Evolutionary conservation across 1,140 invertebrate genomes (phyloP), one percentile per base, ranked within the genome.

Genomic region (Nomia melanderi): DNA sequence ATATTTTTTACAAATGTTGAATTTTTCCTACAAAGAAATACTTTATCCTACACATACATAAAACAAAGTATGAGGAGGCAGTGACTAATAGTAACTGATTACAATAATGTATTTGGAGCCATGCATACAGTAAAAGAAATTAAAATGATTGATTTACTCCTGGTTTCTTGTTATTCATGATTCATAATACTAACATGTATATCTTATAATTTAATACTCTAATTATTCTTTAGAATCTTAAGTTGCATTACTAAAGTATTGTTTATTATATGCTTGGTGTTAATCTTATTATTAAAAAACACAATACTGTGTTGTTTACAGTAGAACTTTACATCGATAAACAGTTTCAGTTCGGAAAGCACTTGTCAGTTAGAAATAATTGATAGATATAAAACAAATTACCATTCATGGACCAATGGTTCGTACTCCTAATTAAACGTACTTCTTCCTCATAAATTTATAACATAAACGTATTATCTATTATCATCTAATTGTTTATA

Each of bases 191-290:
- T 88, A 85, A 84, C 62, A 76, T 86, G 77, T 88, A 86, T 86
- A 86, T 84, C 82, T 85, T 88, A 88, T 89, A 84, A 89, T 88
- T 88, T 82, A 89, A 89, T 88, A 88, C 84, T 88, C 71, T 75
- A 85, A 70, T 76, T 83, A 79, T 75, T 67, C 67, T 82, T 82
- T 72, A 86, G 74, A 44, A 78, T 77, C 77, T 74, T 79, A 79
- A 79, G 73, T 86, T 84, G 64, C 44, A 82, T 82, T 82, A 85
- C 74, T 77, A 67, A 73, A 65, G 57, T 81, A 83, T 79, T 77
- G 66, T 80, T 84, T 77, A 57, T 59, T 77, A 69, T 70, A 70
- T 79, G 76, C 62, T 82, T 82, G 77, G 54, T 79, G 71, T 83
- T 83, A 75, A 60, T 77, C 29, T 63, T 74, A 78, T 65, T 78